Percentiles rank a stretch among this genome's conserved stretches.
Conservation (phyloP, 1,140 invertebrate genomes). For the Hylaeus volcanicus region DNA sequence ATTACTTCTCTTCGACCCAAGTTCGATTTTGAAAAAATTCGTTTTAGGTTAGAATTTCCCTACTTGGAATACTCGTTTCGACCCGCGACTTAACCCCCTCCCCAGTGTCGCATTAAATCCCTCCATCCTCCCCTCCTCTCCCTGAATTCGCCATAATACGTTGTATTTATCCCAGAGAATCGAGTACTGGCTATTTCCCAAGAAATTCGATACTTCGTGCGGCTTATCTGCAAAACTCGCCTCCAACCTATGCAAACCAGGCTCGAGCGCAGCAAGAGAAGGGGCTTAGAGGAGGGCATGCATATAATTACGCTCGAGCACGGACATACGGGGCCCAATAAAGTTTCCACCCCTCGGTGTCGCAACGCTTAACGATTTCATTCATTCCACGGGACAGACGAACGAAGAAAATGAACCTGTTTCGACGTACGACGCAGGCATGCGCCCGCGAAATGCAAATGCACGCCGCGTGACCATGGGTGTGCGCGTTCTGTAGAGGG, state of each 20-base stretch:
- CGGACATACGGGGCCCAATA: conserved; percentile 38
- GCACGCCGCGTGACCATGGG: conserved; percentile 28
- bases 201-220: conserved; percentile 21
- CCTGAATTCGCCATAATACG: conserved; percentile 8
- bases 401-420: conserved; percentile 62
- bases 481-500: neutral
- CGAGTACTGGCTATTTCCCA: conserved; percentile 6
- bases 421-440: conserved; percentile 46
- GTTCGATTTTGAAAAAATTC: too few relatives aligned
- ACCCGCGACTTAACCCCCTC: neutral
- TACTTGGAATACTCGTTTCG: neutral
- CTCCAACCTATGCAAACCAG: neutral
- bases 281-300: neutral
- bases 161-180: neutral
- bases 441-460: conserved; percentile 54
- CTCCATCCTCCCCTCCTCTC: neutral
- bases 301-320: conserved; percentile 40
- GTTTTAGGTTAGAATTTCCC: too few relatives aligned
- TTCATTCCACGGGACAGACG: conserved; percentile 49
- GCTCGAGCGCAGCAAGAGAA: neutral
- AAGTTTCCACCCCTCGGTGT: conserved; percentile 28
- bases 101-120: neutral
- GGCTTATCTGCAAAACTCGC: conserved; percentile 11
- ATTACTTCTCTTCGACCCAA: too few relatives aligned
- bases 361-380: conserved; percentile 63